These are phyloP conservation scores for Leucopsar rothschildi DNA, from an alignment of 2,113 vertebrate species.

Conservation along the genomic window DNA sequence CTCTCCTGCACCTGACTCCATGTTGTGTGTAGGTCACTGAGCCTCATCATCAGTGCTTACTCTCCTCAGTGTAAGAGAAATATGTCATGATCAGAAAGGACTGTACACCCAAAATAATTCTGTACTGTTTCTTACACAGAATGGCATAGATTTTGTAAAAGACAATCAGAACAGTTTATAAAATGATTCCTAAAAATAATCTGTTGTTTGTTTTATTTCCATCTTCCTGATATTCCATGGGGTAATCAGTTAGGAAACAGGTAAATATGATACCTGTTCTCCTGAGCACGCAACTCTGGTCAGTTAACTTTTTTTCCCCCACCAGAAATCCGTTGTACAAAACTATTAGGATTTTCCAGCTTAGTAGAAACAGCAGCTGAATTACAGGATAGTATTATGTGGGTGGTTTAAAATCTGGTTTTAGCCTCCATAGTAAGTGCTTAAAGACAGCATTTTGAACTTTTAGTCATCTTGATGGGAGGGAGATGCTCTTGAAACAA, in stretches of 20 bases:
- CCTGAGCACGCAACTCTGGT: neutral
- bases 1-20: neutral
- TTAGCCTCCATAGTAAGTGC: neutral
- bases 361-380: neutral
- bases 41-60: slow-evolving; percentile 1
- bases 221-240: neutral
- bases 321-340: neutral
- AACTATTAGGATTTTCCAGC: neutral
- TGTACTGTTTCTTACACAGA: fast-evolving
- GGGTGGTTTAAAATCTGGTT: neutral
- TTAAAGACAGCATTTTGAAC: slow-evolving; percentile 30
- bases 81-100: neutral
- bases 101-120: neutral
- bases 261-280: neutral
- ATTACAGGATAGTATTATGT: neutral
- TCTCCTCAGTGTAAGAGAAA: slow-evolving; percentile 2
- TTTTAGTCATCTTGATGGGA: slow-evolving; percentile 15
- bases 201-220: neutral
- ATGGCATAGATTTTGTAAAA: neutral
- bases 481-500: slow-evolving; percentile 26
- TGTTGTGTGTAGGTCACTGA: neutral
- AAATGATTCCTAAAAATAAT: neutral
- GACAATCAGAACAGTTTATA: neutral
- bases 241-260: neutral
- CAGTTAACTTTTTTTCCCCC: neutral